These are phyloP conservation scores for Apodemus sylvaticus DNA, from an alignment of 2,113 vertebrate species.

Conservation along the genomic window DNA sequence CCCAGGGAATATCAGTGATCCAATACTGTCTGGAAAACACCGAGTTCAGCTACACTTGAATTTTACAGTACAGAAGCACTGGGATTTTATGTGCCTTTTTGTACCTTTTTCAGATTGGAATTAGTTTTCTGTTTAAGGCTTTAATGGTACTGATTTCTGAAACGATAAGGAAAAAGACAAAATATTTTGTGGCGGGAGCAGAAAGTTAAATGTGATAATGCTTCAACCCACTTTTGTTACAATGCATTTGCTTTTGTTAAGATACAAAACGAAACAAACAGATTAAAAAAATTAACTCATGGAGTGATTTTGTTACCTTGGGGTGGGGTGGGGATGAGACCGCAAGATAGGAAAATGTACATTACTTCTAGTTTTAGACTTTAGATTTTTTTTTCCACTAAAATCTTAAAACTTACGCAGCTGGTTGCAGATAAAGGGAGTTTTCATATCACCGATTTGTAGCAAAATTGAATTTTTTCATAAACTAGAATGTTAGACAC, in stretches of 20 bases:
- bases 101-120: constrained; percentile 99
- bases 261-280: constrained; percentile 87
- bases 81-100: constrained; percentile 99
- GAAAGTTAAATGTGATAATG: constrained; percentile 94
- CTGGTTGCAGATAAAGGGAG: constrained; percentile 98
- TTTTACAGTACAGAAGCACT: constrained; percentile 99
- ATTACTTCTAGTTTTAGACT: constrained; percentile 93
- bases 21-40: constrained; percentile 93
- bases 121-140: constrained; percentile 99
- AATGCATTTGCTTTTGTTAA: constrained; percentile 94
- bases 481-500: constrained; percentile 93
- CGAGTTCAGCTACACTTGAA: constrained; percentile 99
- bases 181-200: constrained; percentile 90
- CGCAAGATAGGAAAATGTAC: constrained; percentile 93
- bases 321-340: constrained; percentile 82
- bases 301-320: constrained; percentile 90
- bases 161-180: constrained; percentile 92
- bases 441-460: constrained; percentile 96
- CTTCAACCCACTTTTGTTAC: constrained; percentile 95
- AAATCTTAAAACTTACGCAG: constrained; percentile 93
- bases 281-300: constrained; percentile 82
- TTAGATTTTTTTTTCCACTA: constrained; percentile 90
- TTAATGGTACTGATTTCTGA: constrained; percentile 99
- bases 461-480: constrained; percentile 90
- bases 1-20: constrained; percentile 93